A percentile compares a stretch with the other conserved stretches of the same genome.
Evolutionary conservation across 2,888 invertebrate species (phyloP).

Genomic region (Desoria tigrina): DNA sequence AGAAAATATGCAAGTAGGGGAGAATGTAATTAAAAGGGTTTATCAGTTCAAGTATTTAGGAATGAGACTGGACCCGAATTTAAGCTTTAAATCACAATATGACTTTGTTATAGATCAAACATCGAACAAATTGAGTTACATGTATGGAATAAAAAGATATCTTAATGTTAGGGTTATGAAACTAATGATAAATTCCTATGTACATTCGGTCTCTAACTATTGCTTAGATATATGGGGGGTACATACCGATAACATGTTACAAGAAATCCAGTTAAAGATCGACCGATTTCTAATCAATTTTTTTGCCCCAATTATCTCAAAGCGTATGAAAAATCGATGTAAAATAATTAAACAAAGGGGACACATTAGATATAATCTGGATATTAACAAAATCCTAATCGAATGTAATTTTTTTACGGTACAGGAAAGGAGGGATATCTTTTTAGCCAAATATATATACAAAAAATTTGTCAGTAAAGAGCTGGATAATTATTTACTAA

Average conservation of each 20-base stretch:
- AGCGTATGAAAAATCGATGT: too few species aligned
- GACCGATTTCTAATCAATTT: background rate
- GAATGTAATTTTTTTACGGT: background rate
- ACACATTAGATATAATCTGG: background rate
- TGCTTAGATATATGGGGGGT: background rate
- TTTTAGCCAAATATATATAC: background rate
- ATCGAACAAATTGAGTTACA: too few species aligned
- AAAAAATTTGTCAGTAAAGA: background rate
- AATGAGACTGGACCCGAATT: background rate
- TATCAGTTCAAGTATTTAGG: background rate
- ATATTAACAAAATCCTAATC: background rate
- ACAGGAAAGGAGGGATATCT: background rate
- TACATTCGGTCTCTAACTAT: background rate
- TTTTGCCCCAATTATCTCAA: background rate
- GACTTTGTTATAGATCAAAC: background rate
- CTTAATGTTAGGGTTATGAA: background rate
- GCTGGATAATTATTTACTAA: too few species aligned
- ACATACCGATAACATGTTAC: background rate
- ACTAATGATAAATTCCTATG: background rate
- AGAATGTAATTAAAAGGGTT: background rate
- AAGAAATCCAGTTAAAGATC: background rate
- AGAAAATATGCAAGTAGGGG: background rate
- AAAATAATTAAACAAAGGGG: background rate
- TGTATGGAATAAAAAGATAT: background rate
- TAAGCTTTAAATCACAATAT: background rate